A percentile compares a stretch with the other conserved stretches of the same genome.
Conservation (phyloP, 2,888 invertebrate genomes). For the Gymnoscelis rufifasciata region DNA sequence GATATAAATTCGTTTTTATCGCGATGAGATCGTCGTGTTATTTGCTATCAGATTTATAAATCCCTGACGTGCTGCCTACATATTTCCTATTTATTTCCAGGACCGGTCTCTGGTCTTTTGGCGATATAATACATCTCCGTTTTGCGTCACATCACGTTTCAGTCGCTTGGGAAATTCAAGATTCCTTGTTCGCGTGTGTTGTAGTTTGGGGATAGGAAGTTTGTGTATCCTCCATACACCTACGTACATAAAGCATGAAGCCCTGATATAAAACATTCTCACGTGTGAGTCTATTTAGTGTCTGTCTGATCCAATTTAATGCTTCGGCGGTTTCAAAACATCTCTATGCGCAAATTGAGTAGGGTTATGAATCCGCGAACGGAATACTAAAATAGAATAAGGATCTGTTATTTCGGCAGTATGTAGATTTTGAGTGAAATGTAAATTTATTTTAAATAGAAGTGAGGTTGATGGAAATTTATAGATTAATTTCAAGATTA, state of each 20-base stretch:
- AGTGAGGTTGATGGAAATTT: too few species aligned
- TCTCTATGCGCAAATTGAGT: slow-evolving; percentile 11
- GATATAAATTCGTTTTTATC: slow-evolving; percentile 43
- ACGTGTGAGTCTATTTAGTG: slow-evolving; percentile 22
- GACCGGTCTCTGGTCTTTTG: slow-evolving; percentile 35
- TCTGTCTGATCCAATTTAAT: slow-evolving; percentile 26
- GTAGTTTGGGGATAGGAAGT: slow-evolving; percentile 37
- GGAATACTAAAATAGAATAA: slow-evolving; percentile 6
- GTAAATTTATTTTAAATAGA: neutral
- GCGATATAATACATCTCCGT: slow-evolving; percentile 40
- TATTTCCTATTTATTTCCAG: slow-evolving; percentile 25
- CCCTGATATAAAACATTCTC: slow-evolving; percentile 18
- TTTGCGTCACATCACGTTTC: slow-evolving; percentile 38
- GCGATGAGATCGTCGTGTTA: slow-evolving; percentile 31
- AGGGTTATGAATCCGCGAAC: slow-evolving; percentile 10
- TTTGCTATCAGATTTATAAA: slow-evolving; percentile 38
- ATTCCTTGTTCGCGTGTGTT: slow-evolving; percentile 39
- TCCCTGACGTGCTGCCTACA: slow-evolving; percentile 32
- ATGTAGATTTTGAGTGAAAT: neutral
- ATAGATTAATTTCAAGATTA: too few species aligned
- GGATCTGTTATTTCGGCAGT: neutral
- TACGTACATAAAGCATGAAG: slow-evolving; percentile 23
- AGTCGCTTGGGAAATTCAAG: slow-evolving; percentile 47
- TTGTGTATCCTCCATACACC: slow-evolving; percentile 25
- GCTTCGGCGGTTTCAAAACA: slow-evolving; percentile 22